Evolutionary conservation across 2,888 invertebrate genomes (phyloP).

Genomic region (Stegana nigrithorax): DNA sequence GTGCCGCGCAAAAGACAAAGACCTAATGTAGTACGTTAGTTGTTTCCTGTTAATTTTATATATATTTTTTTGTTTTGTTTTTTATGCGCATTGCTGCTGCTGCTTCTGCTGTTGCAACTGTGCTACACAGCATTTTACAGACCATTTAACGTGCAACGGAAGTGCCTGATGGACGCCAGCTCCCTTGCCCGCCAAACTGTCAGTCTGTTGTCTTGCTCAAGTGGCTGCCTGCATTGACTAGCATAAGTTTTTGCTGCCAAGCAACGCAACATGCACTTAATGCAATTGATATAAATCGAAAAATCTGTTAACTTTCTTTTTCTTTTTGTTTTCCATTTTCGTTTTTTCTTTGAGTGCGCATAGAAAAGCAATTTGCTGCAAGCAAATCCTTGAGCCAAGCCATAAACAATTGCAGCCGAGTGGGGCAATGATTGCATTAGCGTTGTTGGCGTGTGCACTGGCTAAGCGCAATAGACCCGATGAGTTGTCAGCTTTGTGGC

Average conservation of each 20-base stretch:
- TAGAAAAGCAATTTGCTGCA: background rate
- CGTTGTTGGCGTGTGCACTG: background rate
- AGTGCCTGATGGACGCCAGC: conserved; percentile 19
- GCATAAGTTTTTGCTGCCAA: background rate
- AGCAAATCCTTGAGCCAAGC: background rate
- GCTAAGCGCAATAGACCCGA: background rate
- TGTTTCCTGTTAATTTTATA: conserved; percentile 4
- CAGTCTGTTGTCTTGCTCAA: too few relatives aligned
- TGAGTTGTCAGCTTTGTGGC: too few relatives aligned
- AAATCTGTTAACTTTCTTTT: background rate
- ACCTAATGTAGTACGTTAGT: background rate
- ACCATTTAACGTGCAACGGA: conserved; percentile 35
- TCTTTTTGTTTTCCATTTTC: background rate
- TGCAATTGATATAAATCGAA: background rate
- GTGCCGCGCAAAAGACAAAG: background rate
- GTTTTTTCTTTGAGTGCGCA: background rate
- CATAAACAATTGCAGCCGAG: background rate
- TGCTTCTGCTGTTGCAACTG: too few relatives aligned
- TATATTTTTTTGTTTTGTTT: background rate
- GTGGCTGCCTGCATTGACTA: too few relatives aligned
- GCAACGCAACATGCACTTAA: background rate
- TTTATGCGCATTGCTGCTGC: background rate
- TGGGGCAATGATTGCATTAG: conserved; percentile 2
- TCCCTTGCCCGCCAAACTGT: background rate
- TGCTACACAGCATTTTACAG: too few relatives aligned